Evolutionary conservation across 2,797 vertebrate species (phyloP).

Genomic region (Pelodytes ibericus): DNA sequence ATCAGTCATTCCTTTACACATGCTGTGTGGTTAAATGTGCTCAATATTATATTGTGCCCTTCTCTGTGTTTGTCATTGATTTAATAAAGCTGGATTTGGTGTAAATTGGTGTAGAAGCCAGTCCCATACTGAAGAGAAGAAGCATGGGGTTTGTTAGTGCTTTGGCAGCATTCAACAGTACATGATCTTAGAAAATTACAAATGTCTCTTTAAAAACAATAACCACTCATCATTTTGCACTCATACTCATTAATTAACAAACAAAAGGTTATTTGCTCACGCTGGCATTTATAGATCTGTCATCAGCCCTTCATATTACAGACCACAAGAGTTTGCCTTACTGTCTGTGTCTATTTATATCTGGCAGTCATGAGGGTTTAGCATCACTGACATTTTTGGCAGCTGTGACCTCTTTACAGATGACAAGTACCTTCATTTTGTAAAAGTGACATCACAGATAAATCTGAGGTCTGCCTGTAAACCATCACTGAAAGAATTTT

Average conservation of each 20-base stretch:
- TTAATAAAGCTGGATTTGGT: no score
- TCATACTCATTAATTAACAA: conserved; percentile 27
- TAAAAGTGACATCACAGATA: conserved; percentile 24
- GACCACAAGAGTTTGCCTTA: not conserved
- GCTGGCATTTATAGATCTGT: conserved; percentile 33
- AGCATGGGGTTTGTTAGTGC: no score
- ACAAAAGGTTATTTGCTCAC: conserved; percentile 34
- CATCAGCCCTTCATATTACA: conserved; percentile 23
- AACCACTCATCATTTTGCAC: not conserved
- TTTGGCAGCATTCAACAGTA: no score
- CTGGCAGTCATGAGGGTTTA: conserved; percentile 11
- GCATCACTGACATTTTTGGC: conserved; percentile 41
- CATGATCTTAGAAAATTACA: no score
- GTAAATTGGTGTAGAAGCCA: no score
- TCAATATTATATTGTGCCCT: no score
- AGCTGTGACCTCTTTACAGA: conserved; percentile 17
- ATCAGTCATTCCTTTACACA: no score
- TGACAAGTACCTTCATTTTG: conserved; percentile 34
- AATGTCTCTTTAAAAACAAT: not conserved
- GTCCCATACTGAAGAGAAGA: no score
- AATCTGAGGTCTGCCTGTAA: not conserved
- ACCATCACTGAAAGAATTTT: not conserved
- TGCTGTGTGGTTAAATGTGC: no score
- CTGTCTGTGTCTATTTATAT: conserved; percentile 29
- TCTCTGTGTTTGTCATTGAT: no score